Conservation (phyloP, 2,888 invertebrate genomes). For the Rhodophaea formosa region DNA sequence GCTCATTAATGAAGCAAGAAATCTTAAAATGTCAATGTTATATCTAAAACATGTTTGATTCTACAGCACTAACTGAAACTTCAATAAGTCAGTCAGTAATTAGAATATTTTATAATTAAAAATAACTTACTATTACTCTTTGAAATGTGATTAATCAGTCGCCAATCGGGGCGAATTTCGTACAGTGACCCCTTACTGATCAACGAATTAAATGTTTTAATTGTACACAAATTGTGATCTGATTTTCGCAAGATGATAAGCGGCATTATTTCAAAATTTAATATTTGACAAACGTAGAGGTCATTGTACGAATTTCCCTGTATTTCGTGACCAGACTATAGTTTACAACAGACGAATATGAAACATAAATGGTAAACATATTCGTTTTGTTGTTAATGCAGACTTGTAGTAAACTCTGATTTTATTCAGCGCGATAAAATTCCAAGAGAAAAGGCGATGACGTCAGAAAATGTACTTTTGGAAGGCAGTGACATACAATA, state of each 20-base stretch:
- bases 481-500: background rate
- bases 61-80: too few relatives aligned
- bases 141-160: background rate
- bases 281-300: too few relatives aligned
- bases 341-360: slow-evolving; percentile 21
- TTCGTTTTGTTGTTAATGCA: background rate
- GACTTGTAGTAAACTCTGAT: slow-evolving; percentile 31
- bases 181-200: background rate
- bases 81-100: too few relatives aligned
- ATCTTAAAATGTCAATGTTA: too few relatives aligned
- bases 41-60: too few relatives aligned
- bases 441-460: slow-evolving; percentile 17
- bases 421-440: slow-evolving; percentile 34
- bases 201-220: too few relatives aligned
- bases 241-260: too few relatives aligned
- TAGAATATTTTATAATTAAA: too few relatives aligned
- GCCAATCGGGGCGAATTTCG: background rate
- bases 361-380: background rate
- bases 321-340: background rate
- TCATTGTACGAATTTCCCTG: background rate
- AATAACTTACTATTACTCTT: background rate
- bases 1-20: too few relatives aligned
- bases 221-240: too few relatives aligned
- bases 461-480: slow-evolving; percentile 4
- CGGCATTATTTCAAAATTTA: too few relatives aligned